A percentile compares a stretch with the other conserved stretches of the same genome.
Evolutionary conservation across 64 coral and sea anemone genomes (phyloP).

Genomic region (Montipora cactus): DNA sequence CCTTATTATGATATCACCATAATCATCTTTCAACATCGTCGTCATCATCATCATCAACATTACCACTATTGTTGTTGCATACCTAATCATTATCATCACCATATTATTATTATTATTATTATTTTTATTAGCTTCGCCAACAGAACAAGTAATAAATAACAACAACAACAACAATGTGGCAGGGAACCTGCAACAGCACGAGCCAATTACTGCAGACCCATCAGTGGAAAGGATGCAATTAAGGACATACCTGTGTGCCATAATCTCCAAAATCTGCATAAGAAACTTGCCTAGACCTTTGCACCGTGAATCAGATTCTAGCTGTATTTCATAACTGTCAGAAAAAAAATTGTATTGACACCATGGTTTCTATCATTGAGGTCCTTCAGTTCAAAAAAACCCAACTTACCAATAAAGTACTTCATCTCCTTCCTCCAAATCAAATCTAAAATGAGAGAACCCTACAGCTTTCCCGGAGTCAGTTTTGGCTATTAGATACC

Average conservation of each 20-base stretch:
- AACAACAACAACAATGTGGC: no score
- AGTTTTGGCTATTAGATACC: conserved; percentile 90
- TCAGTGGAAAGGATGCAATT: not conserved
- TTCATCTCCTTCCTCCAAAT: conserved; percentile 96
- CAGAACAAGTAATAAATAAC: no score
- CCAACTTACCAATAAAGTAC: conserved; percentile 92
- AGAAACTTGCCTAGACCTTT: conserved; percentile 98
- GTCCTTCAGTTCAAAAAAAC: not conserved
- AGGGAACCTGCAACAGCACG: no score
- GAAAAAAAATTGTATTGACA: not conserved
- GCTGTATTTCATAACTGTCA: conserved; percentile 94
- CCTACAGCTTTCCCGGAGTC: conserved; percentile 73
- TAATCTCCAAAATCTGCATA: conserved; percentile 96
- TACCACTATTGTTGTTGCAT: no score
- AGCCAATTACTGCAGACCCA: no score
- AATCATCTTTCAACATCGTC: no score
- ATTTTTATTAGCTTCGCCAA: no score
- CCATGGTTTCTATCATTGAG: not conserved
- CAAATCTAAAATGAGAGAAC: conserved; percentile 96
- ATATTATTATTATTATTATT: no score
- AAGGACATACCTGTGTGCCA: conserved; percentile 82
- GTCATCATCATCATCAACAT: no score
- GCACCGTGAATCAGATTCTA: conserved; percentile 73
- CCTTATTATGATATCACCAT: no score
- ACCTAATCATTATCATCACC: no score